phyloP scores from a whole-genome alignment of 1,140 invertebrate species.

The Rhyacophila brunnea region DNA sequence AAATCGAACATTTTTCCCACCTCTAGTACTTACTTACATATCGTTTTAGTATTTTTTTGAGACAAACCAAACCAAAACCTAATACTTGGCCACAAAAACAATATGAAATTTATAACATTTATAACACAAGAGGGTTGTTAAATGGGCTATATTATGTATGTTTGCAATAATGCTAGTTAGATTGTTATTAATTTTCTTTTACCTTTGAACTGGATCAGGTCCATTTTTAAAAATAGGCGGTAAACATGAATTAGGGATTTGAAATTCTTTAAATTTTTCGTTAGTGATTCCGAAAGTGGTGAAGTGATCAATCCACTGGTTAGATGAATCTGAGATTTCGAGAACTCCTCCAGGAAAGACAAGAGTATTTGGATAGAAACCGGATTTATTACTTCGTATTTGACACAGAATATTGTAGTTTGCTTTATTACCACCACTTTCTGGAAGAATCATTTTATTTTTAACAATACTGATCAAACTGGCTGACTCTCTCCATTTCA shows the following conservation, averaged over 20 bases:
- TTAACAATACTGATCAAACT: slow-evolving; percentile 46
- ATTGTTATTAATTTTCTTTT: slow-evolving; percentile 2
- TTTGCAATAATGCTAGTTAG: too few species aligned
- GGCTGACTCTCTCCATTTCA: slow-evolving; percentile 47
- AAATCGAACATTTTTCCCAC: too few species aligned
- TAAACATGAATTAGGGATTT: slow-evolving; percentile 39
- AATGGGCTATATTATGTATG: too few species aligned
- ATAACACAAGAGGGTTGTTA: too few species aligned
- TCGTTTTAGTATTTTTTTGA: too few species aligned
- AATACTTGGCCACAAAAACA: too few species aligned
- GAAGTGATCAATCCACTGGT: slow-evolving; percentile 71
- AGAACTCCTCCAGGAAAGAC: slow-evolving; percentile 82
- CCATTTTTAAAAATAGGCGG: slow-evolving; percentile 54
- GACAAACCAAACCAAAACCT: too few species aligned
- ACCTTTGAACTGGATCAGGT: slow-evolving; percentile 41
- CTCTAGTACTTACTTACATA: too few species aligned
- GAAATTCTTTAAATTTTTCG: slow-evolving; percentile 51
- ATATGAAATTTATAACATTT: too few species aligned
- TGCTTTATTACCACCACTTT: slow-evolving; percentile 27
- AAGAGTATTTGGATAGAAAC: slow-evolving; percentile 68
- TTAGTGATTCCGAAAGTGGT: slow-evolving; percentile 55
- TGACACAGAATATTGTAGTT: slow-evolving; percentile 63
- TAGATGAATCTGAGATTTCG: slow-evolving; percentile 65
- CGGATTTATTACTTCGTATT: slow-evolving; percentile 62
- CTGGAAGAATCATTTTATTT: slow-evolving; percentile 9